Percentiles rank a stretch among this genome's conserved stretches.
These are phyloP conservation scores for Thysanoteuthis rhombus DNA, from an alignment of 2,888 invertebrate genomes.

Conservation along the genomic window DNA sequence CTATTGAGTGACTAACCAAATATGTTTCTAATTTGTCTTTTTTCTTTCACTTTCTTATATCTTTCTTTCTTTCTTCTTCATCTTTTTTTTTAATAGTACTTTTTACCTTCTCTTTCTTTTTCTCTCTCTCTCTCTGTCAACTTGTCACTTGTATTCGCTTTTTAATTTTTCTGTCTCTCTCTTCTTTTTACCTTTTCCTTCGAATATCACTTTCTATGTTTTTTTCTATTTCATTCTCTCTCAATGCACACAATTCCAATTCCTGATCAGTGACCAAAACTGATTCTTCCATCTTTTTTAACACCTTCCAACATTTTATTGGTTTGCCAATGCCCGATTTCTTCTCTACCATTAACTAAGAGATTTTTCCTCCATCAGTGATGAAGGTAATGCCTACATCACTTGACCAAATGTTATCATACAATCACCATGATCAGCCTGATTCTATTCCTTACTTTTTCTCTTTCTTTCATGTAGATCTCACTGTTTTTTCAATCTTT, in stretches of 20 bases:
- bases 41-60: background rate
- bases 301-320: no score
- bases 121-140: background rate
- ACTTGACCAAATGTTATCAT: no score
- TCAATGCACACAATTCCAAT: background rate
- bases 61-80: background rate
- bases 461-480: background rate
- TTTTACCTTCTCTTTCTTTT: background rate
- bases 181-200: background rate
- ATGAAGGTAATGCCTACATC: no score
- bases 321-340: no score
- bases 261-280: no score
- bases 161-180: background rate
- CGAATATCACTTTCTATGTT: background rate
- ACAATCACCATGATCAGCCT: no score
- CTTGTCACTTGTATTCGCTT: no score
- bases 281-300: background rate
- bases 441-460: background rate
- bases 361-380: background rate
- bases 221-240: background rate
- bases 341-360: no score
- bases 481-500: background rate
- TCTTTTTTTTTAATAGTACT: background rate
- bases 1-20: no score
- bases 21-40: background rate